Base-by-base conservation (phyloP, 2,888 invertebrate species). In the Drosophila ustulata region DNA sequence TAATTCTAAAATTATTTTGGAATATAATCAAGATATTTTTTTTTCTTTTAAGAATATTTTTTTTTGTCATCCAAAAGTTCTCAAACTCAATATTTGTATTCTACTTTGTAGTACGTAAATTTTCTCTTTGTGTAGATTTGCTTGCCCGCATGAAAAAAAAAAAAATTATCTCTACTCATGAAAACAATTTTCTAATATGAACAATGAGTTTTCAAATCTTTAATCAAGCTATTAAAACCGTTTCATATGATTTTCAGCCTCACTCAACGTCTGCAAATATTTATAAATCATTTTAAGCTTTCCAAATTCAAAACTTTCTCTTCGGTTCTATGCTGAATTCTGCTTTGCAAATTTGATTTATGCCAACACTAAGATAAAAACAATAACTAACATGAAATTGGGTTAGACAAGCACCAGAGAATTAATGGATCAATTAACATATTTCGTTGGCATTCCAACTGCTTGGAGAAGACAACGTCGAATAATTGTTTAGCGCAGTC, bases 401-500 rank as follows among this genome's bases (percentile, higher is more conserved):
- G 39, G 39, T 18, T 39, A 39, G 39, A 39, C 39, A 39, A 39
- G 13, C 39, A 13, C n/a, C 39, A 39, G 39, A 39, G 39, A 39
- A 39, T 39, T 41, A 41, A 41, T 41, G 9, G 18, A 11, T 18
- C 39, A 11, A 52, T 39, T 41, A 28, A 52, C 52, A 28, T 28
- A 30, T 28, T 30, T 43, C 1, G 5, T 30, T 3, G 4, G 18
- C 18, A 26, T 11, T 28, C 13, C 25, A 39, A 52, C 28, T 30
- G 11, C 30, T 53, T 41, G 13, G 13, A 41, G 6, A n/a, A 41
- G 6, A 13, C 52, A 39, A 52, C 18, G 13, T 47, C 5, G 8
- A 28, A 3, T 59, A 52, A 39, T 57, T 46, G 7, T 28, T 1
- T 25, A 13, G 11, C 23, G 26, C 11, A 56, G 53, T 45, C 53